A percentile compares a stretch with the other conserved stretches of the same genome.
phyloP scores from a whole-genome alignment of 2,888 invertebrate genomes.

The Dryobotodes eremita region DNA sequence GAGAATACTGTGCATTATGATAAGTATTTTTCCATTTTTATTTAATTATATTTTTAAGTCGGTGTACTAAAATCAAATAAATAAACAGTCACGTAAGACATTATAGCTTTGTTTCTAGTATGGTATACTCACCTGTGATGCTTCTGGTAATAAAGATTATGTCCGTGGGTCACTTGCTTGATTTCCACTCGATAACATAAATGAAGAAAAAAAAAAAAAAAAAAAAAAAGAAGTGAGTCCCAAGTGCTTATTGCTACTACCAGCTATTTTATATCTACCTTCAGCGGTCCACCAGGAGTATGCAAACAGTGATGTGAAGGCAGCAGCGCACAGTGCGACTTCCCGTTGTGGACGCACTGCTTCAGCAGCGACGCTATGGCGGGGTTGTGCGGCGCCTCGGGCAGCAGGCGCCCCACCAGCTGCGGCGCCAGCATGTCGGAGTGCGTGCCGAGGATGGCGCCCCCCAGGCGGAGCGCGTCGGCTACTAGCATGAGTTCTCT shows the following conservation, averaged over 20 bases:
- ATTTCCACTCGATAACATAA: no score
- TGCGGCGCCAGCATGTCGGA: constrained; percentile 99
- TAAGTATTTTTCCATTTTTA: no score
- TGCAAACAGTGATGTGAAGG: constrained; percentile 99
- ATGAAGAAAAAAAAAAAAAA: no score
- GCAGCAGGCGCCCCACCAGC: constrained; percentile 97
- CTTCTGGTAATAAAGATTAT: no score
- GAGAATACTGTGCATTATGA: no score
- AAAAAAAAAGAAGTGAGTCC: no score
- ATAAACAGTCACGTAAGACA: no score
- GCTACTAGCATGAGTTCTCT: constrained; percentile 98
- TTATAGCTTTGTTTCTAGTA: no score
- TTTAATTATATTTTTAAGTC: no score
- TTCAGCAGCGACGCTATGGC: constrained; percentile 96
- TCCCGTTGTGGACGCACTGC: constrained; percentile 97
- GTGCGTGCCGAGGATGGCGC: constrained; percentile 97
- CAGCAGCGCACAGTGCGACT: constrained; percentile 96
- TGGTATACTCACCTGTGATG: no score
- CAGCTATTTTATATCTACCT: constrained; percentile 89
- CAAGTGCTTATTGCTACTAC: background rate
- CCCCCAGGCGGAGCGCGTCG: constrained; percentile 97
- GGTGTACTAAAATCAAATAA: no score
- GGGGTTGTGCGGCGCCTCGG: constrained; percentile 93
- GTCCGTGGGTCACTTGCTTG: no score
- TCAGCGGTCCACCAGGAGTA: constrained; percentile 99